These are phyloP conservation scores for Spongia lamella DNA, from an alignment of 37 sponge, comb jelly and placozoan species.

Conservation along the genomic window DNA sequence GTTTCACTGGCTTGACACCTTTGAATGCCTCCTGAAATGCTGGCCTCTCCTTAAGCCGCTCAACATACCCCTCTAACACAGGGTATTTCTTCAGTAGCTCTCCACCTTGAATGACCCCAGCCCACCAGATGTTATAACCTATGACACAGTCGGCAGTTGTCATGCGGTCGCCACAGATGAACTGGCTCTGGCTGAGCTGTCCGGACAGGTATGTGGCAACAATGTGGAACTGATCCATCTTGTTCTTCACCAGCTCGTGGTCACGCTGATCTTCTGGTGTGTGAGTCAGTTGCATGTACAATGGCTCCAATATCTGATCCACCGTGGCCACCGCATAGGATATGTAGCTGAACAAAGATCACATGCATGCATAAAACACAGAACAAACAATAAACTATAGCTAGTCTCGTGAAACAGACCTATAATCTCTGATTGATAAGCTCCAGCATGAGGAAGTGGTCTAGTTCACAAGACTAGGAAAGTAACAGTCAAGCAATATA, in stretches of 20 bases:
- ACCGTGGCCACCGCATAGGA: constrained; percentile 55
- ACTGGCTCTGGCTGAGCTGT: constrained; percentile 37
- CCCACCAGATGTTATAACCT: constrained; percentile 76
- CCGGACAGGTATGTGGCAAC: constrained; percentile 50
- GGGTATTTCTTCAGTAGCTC: constrained; percentile 55
- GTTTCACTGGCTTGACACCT: constrained; percentile 52
- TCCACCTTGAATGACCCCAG: constrained; percentile 46
- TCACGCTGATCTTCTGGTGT: constrained; percentile 62
- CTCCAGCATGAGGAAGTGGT: no score
- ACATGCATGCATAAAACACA: no score
- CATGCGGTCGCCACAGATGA: constrained; percentile 62
- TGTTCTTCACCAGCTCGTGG: constrained; percentile 45
- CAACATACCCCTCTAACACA: constrained; percentile 42
- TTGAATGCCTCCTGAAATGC: constrained; percentile 47
- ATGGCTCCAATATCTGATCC: constrained; percentile 64
- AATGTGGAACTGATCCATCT: constrained; percentile 54
- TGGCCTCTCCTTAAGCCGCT: constrained; percentile 37
- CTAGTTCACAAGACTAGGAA: no score
- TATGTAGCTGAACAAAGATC: constrained; percentile 63
- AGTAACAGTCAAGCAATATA: no score
- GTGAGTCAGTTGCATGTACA: constrained; percentile 77
- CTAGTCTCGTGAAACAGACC: no score
- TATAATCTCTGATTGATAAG: no score
- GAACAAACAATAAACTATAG: no score
- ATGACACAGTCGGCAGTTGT: constrained; percentile 70